Conservation (phyloP, 2,113 vertebrate genomes). For the Oncorhynchus clarkii region DNA sequence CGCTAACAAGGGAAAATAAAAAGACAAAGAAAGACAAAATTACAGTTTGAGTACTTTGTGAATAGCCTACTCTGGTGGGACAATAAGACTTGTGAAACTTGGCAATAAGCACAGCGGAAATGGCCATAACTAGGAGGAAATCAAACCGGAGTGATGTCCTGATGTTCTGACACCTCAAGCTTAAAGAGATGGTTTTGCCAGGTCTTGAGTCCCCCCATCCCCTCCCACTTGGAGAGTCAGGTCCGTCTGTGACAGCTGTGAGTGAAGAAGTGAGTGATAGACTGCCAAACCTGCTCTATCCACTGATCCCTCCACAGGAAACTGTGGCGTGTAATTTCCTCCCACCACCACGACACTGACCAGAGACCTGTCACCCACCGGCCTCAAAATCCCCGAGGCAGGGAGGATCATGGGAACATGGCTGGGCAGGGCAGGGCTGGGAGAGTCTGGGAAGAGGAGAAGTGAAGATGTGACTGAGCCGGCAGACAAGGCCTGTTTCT, state of each 20-base stretch:
- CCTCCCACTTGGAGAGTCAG: background rate
- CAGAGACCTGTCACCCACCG: slow-evolving; percentile 5
- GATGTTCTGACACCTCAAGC: slow-evolving; percentile 14
- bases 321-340: slow-evolving; percentile 6
- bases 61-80: background rate
- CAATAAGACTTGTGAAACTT: background rate
- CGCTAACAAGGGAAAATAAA: background rate
- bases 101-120: background rate
- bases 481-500: background rate
- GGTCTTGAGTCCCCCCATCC: background rate
- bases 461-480: background rate
- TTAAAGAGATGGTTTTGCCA: slow-evolving; percentile 1
- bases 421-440: background rate
- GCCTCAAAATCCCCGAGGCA: slow-evolving; percentile 1
- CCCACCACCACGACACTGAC: slow-evolving; percentile 9
- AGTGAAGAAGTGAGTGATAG: slow-evolving; percentile 7
- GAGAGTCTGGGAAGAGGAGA: background rate
- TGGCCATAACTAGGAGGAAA: background rate
- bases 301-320: slow-evolving; percentile 20
- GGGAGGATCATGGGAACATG: background rate
- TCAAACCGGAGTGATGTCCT: slow-evolving; percentile 7
- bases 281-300: slow-evolving; percentile 8
- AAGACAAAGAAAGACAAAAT: slow-evolving; percentile 17
- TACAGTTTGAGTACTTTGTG: background rate
- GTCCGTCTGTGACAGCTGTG: slow-evolving; percentile 9